phyloP scores from a whole-genome alignment of 2,888 invertebrate species.

The Auanema sp. region DNA sequence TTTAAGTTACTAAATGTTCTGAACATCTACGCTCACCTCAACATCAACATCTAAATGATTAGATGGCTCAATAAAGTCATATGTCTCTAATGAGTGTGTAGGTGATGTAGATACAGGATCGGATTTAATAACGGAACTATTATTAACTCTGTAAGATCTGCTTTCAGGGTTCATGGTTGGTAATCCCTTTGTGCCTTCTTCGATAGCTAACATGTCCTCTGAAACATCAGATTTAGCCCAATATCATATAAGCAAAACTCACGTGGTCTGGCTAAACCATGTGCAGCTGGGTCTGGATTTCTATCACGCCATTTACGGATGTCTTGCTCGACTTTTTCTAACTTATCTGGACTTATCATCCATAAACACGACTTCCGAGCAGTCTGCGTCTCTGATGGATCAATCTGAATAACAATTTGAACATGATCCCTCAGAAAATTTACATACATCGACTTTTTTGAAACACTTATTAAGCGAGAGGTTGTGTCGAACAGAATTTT shows the following conservation, averaged over 20 bases:
- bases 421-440: not conserved
- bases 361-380: constrained; percentile 75
- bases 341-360: constrained; percentile 93
- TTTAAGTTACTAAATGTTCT: too few relatives aligned
- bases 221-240: not conserved
- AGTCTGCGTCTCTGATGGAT: constrained; percentile 7
- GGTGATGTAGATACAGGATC: too few relatives aligned
- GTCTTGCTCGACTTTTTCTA: constrained; percentile 95
- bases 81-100: too few relatives aligned
- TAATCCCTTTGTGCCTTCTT: constrained; percentile 49
- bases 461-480: constrained; percentile 96
- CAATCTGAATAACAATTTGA: constrained; percentile 10
- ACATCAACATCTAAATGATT: too few relatives aligned
- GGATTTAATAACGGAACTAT: too few relatives aligned
- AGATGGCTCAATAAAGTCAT: too few relatives aligned
- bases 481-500: constrained; percentile 96
- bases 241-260: constrained; percentile 32
- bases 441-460: constrained; percentile 86
- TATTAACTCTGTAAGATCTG: too few relatives aligned
- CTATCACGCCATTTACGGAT: constrained; percentile 95
- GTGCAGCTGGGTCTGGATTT: constrained; percentile 86
- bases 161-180: constrained; percentile 24
- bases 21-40: too few relatives aligned
- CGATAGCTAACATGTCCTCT: constrained; percentile 40
- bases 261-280: constrained; percentile 92